phyloP scores from a whole-genome alignment of 2,888 invertebrate species.

The Apamea crenata region DNA sequence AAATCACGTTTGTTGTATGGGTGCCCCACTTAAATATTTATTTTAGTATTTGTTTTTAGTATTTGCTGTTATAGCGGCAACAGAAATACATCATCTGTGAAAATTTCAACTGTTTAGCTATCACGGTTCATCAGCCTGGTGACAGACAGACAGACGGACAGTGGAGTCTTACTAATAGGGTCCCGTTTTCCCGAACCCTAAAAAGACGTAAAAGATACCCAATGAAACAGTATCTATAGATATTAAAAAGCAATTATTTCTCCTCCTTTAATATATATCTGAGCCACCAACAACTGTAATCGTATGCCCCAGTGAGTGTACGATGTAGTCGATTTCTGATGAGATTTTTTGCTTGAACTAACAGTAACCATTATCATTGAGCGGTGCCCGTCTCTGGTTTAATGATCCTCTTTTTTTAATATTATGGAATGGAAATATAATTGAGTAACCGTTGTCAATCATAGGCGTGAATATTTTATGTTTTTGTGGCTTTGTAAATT shows the following conservation, averaged over 20 bases:
- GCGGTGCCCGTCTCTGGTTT: constrained; percentile 42
- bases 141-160: too few relatives aligned
- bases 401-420: constrained; percentile 56
- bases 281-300: constrained; percentile 37
- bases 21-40: too few relatives aligned
- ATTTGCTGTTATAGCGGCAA: too few relatives aligned
- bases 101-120: too few relatives aligned
- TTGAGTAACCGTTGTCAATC: constrained; percentile 59
- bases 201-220: background rate
- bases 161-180: too few relatives aligned
- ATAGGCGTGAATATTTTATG: constrained; percentile 46
- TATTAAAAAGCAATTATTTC: constrained; percentile 53
- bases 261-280: constrained; percentile 24
- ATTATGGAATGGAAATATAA: constrained; percentile 48
- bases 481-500: background rate
- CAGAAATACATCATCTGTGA: too few relatives aligned
- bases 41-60: too few relatives aligned
- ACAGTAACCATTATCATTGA: constrained; percentile 63
- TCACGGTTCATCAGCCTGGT: too few relatives aligned
- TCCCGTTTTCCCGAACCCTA: too few relatives aligned
- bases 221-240: constrained; percentile 3
- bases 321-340: constrained; percentile 55
- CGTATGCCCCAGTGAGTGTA: constrained; percentile 51
- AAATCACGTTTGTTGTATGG: too few relatives aligned
- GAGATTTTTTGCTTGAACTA: constrained; percentile 64